Evolutionary conservation across 2,888 invertebrate species (phyloP), one percentile per base, ranked within the genome.

Genomic region (Onthophagus sagittarius): DNA sequence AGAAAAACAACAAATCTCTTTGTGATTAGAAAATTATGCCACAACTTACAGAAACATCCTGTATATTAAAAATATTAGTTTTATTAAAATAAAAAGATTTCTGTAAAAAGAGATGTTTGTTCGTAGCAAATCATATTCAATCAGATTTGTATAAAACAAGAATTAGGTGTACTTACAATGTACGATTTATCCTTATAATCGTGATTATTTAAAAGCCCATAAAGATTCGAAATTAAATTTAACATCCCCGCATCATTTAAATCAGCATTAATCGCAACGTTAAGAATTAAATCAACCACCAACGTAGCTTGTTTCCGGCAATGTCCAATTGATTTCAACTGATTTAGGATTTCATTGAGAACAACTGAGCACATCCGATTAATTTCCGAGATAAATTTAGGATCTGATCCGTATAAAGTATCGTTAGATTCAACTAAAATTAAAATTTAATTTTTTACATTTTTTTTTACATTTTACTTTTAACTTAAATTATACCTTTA

Each of bases 401-500:
- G 89, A 86, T 97, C 97, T 9, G 92, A 91, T 5, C 97, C 97
- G 83, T 98, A 98, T 63, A 98, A 86, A 73, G 92, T 89, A 84
- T 98, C 97, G 83, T 98, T 98, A 2, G 97, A 96, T 81, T 97
- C 93, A 75, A 98, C 96, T 92, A 79, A 80, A 87, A 86, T 32
- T 14, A 63, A 73, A 9, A 13, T 31, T 31, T n/a, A n/a, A n/a
- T n/a, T n/a, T n/a, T n/a, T n/a, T n/a, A n/a, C n/a, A n/a, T n/a
- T n/a, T n/a, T n/a, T n/a, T n/a, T n/a, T n/a, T n/a, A n/a, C n/a
- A n/a, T n/a, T n/a, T n/a, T n/a, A n/a, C n/a, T n/a, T n/a, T n/a
- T 9, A 14, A 15, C 2, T 14, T 63, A 63, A 70, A 63, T 39
- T 13, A 23, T 82, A 93, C 93, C 94, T 87, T 91, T 92, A 77